Conservation (phyloP, 2,113 vertebrate species). For the Dromas ardeola region DNA sequence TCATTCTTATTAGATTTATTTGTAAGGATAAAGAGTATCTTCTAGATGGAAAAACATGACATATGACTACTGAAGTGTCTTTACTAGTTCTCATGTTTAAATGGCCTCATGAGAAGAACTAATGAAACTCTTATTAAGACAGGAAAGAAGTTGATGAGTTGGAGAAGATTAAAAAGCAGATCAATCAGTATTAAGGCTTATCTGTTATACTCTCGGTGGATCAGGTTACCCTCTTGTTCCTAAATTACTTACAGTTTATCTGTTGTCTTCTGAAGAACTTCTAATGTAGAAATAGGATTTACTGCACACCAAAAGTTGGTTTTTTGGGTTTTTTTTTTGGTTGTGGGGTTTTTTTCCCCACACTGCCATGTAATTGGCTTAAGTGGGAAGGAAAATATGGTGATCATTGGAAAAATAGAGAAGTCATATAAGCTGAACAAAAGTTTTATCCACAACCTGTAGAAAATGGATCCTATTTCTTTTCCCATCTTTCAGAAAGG, state of each 20-base stretch:
- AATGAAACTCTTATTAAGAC: constrained; percentile 40
- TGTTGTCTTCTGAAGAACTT: neutral
- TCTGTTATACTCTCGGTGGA: neutral
- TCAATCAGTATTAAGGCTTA: constrained; percentile 19
- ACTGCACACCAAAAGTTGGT: neutral
- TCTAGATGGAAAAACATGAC: neutral
- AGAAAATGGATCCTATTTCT: neutral
- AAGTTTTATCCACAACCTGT: neutral
- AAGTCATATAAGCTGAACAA: neutral
- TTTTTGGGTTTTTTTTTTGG: neutral
- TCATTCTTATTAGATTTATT: no score
- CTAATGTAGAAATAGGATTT: neutral
- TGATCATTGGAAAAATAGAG: neutral
- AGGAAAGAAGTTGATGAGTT: constrained; percentile 30
- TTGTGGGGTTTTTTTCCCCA: neutral
- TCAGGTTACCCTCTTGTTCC: neutral
- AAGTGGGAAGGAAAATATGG: neutral
- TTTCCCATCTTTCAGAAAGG: neutral
- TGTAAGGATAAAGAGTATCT: neutral
- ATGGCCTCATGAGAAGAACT: neutral
- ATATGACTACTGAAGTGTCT: neutral
- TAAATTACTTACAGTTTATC: constrained; percentile 22
- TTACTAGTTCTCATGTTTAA: neutral
- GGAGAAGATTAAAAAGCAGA: constrained; percentile 45
- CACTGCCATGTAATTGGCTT: neutral